Base-by-base conservation (phyloP, 2,888 invertebrate species). In the Euspilapteryx auroguttella region DNA sequence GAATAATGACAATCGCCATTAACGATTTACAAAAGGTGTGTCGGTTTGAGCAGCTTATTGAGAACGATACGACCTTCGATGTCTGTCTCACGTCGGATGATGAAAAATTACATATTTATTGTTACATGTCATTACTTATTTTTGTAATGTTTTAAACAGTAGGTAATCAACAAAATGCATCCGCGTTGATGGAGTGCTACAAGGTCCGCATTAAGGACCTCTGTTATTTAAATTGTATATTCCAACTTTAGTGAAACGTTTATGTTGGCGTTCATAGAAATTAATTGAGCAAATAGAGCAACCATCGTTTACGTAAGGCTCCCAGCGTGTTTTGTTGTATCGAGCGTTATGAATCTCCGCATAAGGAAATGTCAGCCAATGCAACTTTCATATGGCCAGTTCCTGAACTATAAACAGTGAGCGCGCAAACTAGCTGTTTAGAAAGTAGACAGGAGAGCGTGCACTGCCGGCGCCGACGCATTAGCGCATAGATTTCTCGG, bases 401-500 rank as follows among this genome's bases (percentile, higher is more conserved):
- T 73, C 71, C 73, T 69, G 71, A 51, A 63, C 64, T 63, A 66
- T 69, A 63, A 69, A 63, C 50, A 40, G 50, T 41, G 3, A n/a
- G 27, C 11, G 41, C 41, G 40, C 45, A 37, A 50, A 47, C 47
- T 50, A 52, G 62, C 61, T 49, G 65, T 69, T 73, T 73, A 75
- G 75, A 75, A 75, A 75, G 75, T 69, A 68, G 69, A 68, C 24
- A 12, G 59, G 59, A 55, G 49, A 56, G 49, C 58, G 56, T 47
- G 54, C 53, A 54, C 45, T 47, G 41, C 35, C 41, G 44, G 43
- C 48, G 48, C 45, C 55, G 45, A 42, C 41, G 55, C 57, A 54
- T 61, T 62, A 55, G 58, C 59, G 56, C 52, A 53, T 52, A 55
- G 62, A 8, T 73, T 73, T 75, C 73, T 62, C 65, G 65, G 68